Evolutionary conservation across 2,888 invertebrate species (phyloP).

Genomic region (Clitarchus hookeri): DNA sequence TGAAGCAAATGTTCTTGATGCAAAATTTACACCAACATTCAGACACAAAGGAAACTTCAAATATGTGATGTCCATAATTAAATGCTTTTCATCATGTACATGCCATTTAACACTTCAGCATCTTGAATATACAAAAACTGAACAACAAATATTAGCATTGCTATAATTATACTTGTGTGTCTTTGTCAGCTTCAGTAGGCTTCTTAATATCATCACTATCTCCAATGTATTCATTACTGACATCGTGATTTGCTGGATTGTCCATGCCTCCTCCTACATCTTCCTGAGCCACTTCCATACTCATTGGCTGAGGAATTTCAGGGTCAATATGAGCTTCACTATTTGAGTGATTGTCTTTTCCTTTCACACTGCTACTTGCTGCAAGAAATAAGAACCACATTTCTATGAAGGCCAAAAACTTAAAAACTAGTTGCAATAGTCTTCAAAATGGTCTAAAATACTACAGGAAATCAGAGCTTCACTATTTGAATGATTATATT

Average conservation of each 20-base stretch:
- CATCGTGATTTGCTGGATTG: slow-evolving; percentile 57
- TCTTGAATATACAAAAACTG: neutral
- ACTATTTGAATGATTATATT: no score
- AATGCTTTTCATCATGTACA: neutral
- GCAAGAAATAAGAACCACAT: slow-evolving; percentile 40
- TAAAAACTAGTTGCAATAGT: neutral
- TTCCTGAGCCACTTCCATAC: slow-evolving; percentile 46
- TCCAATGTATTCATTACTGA: slow-evolving; percentile 64
- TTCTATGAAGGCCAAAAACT: slow-evolving; percentile 37
- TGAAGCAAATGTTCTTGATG: neutral
- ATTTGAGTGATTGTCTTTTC: slow-evolving; percentile 38
- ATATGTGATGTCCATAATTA: neutral
- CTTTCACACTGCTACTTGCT: slow-evolving; percentile 35
- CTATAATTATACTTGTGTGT: slow-evolving; percentile 61
- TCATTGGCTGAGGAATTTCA: slow-evolving; percentile 25
- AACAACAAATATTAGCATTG: slow-evolving; percentile 12
- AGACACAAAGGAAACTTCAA: neutral
- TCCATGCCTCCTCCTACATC: slow-evolving; percentile 47
- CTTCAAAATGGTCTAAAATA: no score
- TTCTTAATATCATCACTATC: slow-evolving; percentile 62
- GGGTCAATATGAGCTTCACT: slow-evolving; percentile 42
- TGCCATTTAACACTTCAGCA: neutral
- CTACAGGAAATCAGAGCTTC: no score
- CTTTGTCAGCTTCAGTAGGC: slow-evolving; percentile 58
- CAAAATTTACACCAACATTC: slow-evolving; percentile 10